These are phyloP conservation scores for Scartelaos histophorus DNA, from an alignment of 2,113 vertebrate species.

Conservation along the genomic window DNA sequence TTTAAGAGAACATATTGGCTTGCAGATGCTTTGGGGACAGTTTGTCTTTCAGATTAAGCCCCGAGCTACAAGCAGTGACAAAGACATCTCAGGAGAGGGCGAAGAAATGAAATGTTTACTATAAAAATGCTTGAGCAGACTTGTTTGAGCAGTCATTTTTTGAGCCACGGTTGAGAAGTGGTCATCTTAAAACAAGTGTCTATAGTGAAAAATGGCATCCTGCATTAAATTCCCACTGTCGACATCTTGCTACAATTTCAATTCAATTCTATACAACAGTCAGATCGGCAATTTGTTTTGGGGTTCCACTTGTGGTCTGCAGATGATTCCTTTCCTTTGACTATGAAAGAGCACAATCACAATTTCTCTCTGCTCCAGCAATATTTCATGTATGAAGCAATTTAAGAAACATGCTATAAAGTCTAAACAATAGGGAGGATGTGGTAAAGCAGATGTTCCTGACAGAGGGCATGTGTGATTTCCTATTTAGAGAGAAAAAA, in stretches of 20 bases:
- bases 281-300: conserved; percentile 44
- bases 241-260: conserved; percentile 49
- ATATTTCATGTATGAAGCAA: conserved; percentile 25
- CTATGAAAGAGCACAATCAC: conserved; percentile 22
- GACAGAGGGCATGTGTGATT: conserved; percentile 55
- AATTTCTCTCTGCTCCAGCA: conserved; percentile 33
- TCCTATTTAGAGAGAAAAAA: conserved; percentile 52
- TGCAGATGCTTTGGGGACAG: conserved; percentile 58
- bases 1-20: conserved; percentile 50
- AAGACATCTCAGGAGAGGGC: conserved; percentile 70
- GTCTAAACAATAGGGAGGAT: conserved; percentile 34
- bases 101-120: conserved; percentile 83
- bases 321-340: conserved; percentile 13
- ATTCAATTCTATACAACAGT: conserved; percentile 27
- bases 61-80: conserved; percentile 65
- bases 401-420: conserved; percentile 28
- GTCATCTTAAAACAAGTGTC: conserved; percentile 54
- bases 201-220: conserved; percentile 51
- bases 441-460: conserved; percentile 45
- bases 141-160: conserved; percentile 56
- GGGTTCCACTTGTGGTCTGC: conserved; percentile 24
- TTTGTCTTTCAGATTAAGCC: conserved; percentile 83
- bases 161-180: conserved; percentile 34
- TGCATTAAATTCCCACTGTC: conserved; percentile 47
- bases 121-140: conserved; percentile 49